Conservation (phyloP, 2,888 invertebrate species). For the Tetranychus piercei region DNA sequence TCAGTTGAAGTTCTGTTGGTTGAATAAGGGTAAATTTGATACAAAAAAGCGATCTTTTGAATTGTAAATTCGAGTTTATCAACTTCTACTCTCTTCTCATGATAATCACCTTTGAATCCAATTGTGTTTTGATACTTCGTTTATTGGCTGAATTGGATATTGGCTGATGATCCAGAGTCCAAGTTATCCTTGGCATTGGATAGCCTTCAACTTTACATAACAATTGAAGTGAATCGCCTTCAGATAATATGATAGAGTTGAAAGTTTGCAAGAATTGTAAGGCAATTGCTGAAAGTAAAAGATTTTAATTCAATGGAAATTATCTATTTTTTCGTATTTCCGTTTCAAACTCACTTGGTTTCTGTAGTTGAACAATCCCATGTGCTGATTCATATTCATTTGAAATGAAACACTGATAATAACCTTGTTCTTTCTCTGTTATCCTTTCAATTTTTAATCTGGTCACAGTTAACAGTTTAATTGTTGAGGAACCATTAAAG, state of each 20-base stretch:
- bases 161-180: constrained; percentile 31
- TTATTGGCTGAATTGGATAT: constrained; percentile 22
- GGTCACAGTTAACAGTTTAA: background rate
- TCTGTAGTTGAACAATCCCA: background rate
- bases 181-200: constrained; percentile 29
- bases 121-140: constrained; percentile 26
- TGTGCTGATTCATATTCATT: constrained; percentile 7
- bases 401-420: constrained; percentile 8
- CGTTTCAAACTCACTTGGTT: background rate
- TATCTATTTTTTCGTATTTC: no score
- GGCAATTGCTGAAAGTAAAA: constrained; percentile 22
- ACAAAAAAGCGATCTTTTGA: background rate
- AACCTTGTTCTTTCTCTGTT: constrained; percentile 1
- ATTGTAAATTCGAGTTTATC: background rate
- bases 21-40: background rate
- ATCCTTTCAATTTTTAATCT: background rate
- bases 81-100: background rate
- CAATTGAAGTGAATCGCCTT: constrained; percentile 29
- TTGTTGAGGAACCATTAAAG: background rate
- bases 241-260: constrained; percentile 23
- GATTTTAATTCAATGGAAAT: no score
- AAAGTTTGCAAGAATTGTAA: constrained; percentile 26
- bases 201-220: constrained; percentile 29
- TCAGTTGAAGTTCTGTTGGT: no score
- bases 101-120: constrained; percentile 26